These are phyloP conservation scores for Peromyscus nudipes DNA, from an alignment of 2,797 vertebrate genomes.

Conservation along the genomic window DNA sequence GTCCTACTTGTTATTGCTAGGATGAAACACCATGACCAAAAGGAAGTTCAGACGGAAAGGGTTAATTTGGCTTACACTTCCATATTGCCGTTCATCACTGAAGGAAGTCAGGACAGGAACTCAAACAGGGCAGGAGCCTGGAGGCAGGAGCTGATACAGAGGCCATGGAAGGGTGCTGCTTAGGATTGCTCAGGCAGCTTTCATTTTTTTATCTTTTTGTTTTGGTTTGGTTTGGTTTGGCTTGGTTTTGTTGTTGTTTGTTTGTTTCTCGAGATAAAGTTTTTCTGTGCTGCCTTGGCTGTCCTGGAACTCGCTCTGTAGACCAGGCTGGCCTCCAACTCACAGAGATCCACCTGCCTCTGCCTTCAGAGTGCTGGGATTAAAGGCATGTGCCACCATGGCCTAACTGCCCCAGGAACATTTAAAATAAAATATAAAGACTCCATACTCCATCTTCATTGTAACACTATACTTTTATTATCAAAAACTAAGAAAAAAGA, in stretches of 20 bases:
- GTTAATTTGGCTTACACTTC: neutral
- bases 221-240: neutral
- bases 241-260: neutral
- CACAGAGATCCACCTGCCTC: neutral
- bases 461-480: constrained; percentile 7
- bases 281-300: neutral
- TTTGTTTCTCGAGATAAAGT: neutral
- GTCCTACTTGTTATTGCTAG: neutral
- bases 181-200: neutral
- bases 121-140: neutral
- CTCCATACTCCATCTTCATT: neutral
- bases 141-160: neutral
- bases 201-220: neutral
- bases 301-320: neutral
- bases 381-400: neutral
- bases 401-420: neutral
- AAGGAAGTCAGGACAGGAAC: neutral
- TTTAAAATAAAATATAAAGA: constrained; percentile 31
- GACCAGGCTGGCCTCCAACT: neutral
- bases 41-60: neutral
- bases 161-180: neutral
- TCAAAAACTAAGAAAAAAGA: neutral
- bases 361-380: neutral
- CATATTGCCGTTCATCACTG: neutral
- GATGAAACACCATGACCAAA: neutral